A percentile compares a stretch with the other conserved stretches of the same genome.
Evolutionary conservation across 2,797 vertebrate species (phyloP).

Genomic region (Liasis olivaceus): DNA sequence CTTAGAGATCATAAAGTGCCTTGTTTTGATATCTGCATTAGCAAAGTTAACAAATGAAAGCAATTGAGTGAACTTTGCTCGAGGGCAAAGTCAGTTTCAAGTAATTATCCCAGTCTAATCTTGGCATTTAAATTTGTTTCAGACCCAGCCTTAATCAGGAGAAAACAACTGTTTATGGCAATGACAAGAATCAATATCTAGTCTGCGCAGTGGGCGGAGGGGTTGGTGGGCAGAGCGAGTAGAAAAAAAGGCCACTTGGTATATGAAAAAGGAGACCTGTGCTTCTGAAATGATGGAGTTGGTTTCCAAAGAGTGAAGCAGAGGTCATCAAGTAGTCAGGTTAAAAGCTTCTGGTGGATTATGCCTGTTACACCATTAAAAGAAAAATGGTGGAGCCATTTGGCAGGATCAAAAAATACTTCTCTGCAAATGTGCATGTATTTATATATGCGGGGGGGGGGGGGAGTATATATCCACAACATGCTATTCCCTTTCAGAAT

Average conservation of each 20-base stretch:
- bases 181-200: background rate
- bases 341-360: background rate
- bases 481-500: no score
- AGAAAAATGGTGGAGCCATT: background rate
- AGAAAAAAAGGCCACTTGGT: background rate
- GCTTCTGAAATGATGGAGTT: background rate
- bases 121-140: slow-evolving; percentile 30
- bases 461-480: background rate
- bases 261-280: background rate
- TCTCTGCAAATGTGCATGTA: no score
- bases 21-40: slow-evolving; percentile 37
- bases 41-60: slow-evolving; percentile 34
- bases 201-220: background rate
- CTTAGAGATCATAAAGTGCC: slow-evolving; percentile 1
- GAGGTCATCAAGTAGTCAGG: background rate
- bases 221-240: background rate
- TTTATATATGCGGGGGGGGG: background rate
- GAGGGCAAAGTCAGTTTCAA: slow-evolving; percentile 28
- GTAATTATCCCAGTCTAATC: slow-evolving; percentile 40
- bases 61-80: slow-evolving; percentile 33
- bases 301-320: background rate
- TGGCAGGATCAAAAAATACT: background rate
- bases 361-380: background rate
- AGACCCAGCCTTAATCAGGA: slow-evolving; percentile 8
- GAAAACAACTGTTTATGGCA: slow-evolving; percentile 12